Percentiles rank a stretch among this genome's conserved stretches.
Evolutionary conservation across 2,888 invertebrate genomes (phyloP).

Genomic region (Rhagium mordax): DNA sequence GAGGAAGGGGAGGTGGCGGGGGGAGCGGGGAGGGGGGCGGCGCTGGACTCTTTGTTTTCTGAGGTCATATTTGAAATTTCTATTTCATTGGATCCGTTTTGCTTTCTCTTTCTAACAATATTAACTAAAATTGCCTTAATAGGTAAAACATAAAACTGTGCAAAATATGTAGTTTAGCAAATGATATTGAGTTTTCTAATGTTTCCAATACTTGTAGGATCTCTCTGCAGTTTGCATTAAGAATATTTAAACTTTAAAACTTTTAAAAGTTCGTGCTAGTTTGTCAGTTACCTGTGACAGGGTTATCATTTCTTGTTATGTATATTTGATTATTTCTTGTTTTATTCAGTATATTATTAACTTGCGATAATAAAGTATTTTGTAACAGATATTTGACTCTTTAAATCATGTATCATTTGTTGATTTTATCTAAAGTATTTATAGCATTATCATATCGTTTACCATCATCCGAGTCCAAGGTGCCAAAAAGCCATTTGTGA

Average conservation of each 20-base stretch:
- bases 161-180: background rate
- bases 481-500: constrained; percentile 22
- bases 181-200: background rate
- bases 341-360: background rate
- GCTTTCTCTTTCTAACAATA: no score
- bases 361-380: background rate
- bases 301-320: background rate
- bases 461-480: constrained; percentile 18
- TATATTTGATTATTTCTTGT: background rate
- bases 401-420: background rate
- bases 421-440: background rate
- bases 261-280: background rate
- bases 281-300: background rate
- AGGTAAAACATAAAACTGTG: no score
- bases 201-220: background rate
- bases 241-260: background rate
- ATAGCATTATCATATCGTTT: background rate
- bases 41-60: no score
- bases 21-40: no score
- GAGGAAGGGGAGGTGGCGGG: no score
- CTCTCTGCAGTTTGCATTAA: background rate
- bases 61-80: no score
- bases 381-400: background rate
- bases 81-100: no score
- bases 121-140: no score